phyloP scores from a whole-genome alignment of 2,888 invertebrate genomes.

The Euzophera pinguis region DNA sequence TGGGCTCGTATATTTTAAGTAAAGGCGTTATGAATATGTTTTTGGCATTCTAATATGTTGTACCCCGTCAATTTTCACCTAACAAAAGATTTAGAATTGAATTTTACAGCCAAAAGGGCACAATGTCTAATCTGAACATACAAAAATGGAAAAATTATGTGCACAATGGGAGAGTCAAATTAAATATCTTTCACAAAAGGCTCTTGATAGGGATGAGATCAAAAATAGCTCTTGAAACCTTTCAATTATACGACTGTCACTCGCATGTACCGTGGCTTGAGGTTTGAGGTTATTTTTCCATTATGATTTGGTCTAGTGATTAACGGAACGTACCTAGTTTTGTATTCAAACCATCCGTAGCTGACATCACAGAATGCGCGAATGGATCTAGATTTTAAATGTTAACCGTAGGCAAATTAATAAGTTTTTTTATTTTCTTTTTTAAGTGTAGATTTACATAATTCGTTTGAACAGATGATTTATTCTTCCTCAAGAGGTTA shows the following conservation, averaged over 20 bases:
- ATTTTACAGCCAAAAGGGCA: conserved; percentile 12
- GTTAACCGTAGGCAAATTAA: no score
- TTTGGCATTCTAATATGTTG: no score
- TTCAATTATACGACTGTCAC: conserved; percentile 62
- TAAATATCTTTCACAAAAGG: conserved; percentile 42
- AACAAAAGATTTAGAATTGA: neutral
- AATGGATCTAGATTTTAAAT: no score
- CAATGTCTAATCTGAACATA: conserved; percentile 21
- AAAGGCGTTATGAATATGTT: no score
- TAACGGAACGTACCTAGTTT: neutral
- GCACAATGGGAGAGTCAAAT: conserved; percentile 37
- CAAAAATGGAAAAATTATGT: conserved; percentile 21
- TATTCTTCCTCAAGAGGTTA: no score
- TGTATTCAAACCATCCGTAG: no score
- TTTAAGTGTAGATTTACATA: no score
- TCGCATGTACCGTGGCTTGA: conserved; percentile 32
- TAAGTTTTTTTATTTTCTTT: no score
- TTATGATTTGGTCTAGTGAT: neutral
- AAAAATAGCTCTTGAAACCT: conserved; percentile 45
- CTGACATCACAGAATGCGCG: no score
- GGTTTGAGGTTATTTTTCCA: conserved; percentile 3
- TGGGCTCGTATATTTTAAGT: no score
- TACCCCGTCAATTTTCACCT: no score
- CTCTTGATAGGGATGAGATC: conserved; percentile 33
- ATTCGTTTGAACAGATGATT: no score